Evolutionary conservation across 2,797 vertebrate species (phyloP).

Genomic region (Eurystomus glaucurus): DNA sequence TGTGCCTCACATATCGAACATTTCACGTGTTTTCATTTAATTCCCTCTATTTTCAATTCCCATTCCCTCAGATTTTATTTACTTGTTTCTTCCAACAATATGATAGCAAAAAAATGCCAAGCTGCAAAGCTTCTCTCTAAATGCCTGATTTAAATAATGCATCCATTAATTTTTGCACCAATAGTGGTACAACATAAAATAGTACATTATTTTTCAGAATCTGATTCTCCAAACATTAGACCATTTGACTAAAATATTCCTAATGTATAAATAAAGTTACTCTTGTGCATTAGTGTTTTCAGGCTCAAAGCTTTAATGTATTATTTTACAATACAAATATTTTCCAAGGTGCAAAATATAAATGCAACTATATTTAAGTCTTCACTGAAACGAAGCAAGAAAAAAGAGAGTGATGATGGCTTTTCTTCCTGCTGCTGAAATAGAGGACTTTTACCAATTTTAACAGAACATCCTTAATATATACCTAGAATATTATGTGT

Average conservation of each 20-base stretch:
- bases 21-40: not conserved
- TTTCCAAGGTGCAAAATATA: constrained; percentile 46
- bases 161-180: constrained; percentile 72
- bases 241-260: constrained; percentile 62
- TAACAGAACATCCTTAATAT: constrained; percentile 41
- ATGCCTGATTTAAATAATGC: constrained; percentile 63
- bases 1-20: constrained; percentile 27
- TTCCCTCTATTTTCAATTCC: constrained; percentile 42
- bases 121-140: constrained; percentile 41
- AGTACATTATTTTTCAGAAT: constrained; percentile 54
- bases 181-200: constrained; percentile 27
- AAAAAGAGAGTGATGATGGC: not conserved
- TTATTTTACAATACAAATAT: constrained; percentile 61
- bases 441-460: constrained; percentile 20
- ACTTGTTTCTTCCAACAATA: constrained; percentile 26
- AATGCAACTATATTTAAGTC: constrained; percentile 35
- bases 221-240: constrained; percentile 52
- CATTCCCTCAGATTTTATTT: constrained; percentile 49
- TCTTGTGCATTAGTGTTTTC: constrained; percentile 70
- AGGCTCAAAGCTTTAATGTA: constrained; percentile 60
- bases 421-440: constrained; percentile 26
- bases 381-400: constrained; percentile 5
- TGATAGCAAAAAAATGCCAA: constrained; percentile 13
- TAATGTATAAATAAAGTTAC: constrained; percentile 71
- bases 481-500: not conserved